Base-by-base conservation (phyloP, 2,113 vertebrate species). In the Ellobius talpinus region DNA sequence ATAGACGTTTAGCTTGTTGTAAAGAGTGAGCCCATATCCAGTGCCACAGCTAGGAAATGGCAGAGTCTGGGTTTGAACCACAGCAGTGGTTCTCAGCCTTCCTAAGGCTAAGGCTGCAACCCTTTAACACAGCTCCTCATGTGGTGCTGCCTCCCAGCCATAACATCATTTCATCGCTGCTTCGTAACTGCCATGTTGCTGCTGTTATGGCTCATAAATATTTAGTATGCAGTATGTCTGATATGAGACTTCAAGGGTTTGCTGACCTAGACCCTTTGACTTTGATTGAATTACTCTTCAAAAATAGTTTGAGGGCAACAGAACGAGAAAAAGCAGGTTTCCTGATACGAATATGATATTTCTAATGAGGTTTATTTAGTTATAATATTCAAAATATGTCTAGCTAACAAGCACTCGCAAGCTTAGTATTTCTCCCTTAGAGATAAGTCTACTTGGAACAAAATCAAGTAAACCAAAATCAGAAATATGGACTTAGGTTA, bases 401-500 rank as follows among this genome's bases (percentile, higher is more conserved):
- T 84, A 90, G 89, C 66, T 93, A 86, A 89, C 31, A 91, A 45
- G 36, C 50, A 4, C 82, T 87, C 23, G 73, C 31, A 86, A 74
- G n/a, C 45, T 76, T 84, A 76, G 50, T 87, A n/a, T 89, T 89
- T 93, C 50, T 24, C 33, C 55, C 42, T 72, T 19, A 47, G 89
- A 89, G 55, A 70, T 87, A 55, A 93, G n/a, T 55, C 91, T 79
- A 5, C 42, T 61, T 81, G 89, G 77, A 68, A 72, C 65, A 24
- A 88, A 93, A 82, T 52, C 31, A 97, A 89, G 33, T 77, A 94
- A 96, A 89, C 19, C 24, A 55, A 33, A 7, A 90, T 93, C 65
- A 87, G 92, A 97, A 90, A 91, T 58, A 42, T 47, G 72, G 70
- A 81, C 90, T 86, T 94, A 23, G 77, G 90, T 24, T 84, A 84